Conservation (phyloP, 2,888 invertebrate genomes). For the Notocelia uddmanniana region DNA sequence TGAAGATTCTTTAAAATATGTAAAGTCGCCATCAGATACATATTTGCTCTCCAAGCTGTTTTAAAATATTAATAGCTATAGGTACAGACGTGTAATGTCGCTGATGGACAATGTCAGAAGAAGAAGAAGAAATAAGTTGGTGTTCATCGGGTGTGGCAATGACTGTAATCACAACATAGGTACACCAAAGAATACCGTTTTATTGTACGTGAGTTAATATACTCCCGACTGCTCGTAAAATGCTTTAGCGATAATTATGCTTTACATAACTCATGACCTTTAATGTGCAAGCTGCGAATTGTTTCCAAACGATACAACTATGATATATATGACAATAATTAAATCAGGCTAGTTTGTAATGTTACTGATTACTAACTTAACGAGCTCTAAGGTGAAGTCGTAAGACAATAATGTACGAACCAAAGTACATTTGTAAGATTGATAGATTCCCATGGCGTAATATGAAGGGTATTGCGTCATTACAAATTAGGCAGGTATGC, state of each 20-base stretch:
- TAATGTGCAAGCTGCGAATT: background rate
- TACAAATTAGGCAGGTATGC: constrained; percentile 43
- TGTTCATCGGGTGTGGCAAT: too few relatives aligned
- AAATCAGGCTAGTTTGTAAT: constrained; percentile 20
- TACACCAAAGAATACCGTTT: too few relatives aligned
- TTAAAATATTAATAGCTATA: too few relatives aligned
- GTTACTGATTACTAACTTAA: constrained; percentile 9
- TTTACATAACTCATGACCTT: background rate
- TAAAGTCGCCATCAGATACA: too few relatives aligned
- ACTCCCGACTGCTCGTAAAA: too few relatives aligned
- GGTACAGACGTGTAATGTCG: too few relatives aligned
- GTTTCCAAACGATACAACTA: background rate
- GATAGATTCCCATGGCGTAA: constrained; percentile 33
- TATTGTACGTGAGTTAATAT: too few relatives aligned
- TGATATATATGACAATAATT: background rate
- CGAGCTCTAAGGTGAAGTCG: background rate
- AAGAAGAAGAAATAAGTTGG: too few relatives aligned
- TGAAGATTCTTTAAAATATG: too few relatives aligned
- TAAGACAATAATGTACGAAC: constrained; percentile 8
- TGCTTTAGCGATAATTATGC: background rate
- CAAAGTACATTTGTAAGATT: constrained; percentile 23
- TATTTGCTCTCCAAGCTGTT: too few relatives aligned
- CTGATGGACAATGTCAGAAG: too few relatives aligned
- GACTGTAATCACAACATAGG: too few relatives aligned
- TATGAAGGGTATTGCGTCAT: constrained; percentile 46